Evolutionary conservation across 2,113 vertebrate genomes (phyloP).

Genomic region (Mola mola): DNA sequence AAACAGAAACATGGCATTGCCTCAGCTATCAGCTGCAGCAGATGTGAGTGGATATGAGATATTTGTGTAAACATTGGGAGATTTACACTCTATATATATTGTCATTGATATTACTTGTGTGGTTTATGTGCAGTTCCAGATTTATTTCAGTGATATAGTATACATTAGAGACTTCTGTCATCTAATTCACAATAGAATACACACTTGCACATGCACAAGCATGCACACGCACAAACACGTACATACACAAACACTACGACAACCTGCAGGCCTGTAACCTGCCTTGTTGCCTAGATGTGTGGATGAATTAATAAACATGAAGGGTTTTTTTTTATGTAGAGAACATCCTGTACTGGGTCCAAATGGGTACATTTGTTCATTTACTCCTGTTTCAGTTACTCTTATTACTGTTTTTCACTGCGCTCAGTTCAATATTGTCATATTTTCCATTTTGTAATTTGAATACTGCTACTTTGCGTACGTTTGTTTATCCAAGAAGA

Average conservation of each 20-base stretch:
- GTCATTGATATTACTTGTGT: conserved; percentile 74
- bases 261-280: conserved; percentile 70
- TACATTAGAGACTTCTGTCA: conserved; percentile 69
- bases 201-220: conserved; percentile 7
- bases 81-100: conserved; percentile 68
- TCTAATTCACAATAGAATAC: conserved; percentile 54
- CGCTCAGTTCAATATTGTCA: too few relatives aligned
- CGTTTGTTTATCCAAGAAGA: too few relatives aligned
- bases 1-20: conserved; percentile 41
- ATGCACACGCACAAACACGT: not conserved
- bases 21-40: conserved; percentile 64
- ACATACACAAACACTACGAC: conserved; percentile 32
- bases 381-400: conserved; percentile 6
- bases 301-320: conserved; percentile 78
- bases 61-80: conserved; percentile 73
- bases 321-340: conserved; percentile 71
- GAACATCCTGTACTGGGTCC: conserved; percentile 60
- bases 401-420: too few relatives aligned
- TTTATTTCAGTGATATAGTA: conserved; percentile 67
- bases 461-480: too few relatives aligned
- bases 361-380: conserved; percentile 37
- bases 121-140: conserved; percentile 67
- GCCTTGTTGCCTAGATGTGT: conserved; percentile 64
- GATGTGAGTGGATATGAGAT: conserved; percentile 72
- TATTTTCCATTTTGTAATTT: too few relatives aligned